A percentile compares a stretch with the other conserved stretches of the same genome.
Conservation (phyloP, 2,797 vertebrate species). For the Helicolenus hilgendorfi region DNA sequence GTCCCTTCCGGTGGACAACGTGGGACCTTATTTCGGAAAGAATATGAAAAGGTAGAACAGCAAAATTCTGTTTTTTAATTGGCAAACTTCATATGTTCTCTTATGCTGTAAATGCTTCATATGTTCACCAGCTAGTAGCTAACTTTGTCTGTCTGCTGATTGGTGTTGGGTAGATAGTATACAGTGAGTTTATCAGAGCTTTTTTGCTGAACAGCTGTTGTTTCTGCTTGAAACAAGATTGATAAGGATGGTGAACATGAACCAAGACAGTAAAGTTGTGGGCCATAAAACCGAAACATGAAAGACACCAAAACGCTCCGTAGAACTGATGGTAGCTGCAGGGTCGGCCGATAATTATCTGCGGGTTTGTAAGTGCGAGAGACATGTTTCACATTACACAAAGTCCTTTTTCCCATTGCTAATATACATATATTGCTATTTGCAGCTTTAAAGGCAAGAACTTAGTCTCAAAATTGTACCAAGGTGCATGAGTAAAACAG, state of each 20-base stretch:
- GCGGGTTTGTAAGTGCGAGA: neutral
- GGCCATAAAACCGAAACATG: neutral
- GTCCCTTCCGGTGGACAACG: too few relatives aligned
- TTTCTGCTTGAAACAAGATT: neutral
- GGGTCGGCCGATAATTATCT: neutral
- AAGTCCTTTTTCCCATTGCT: neutral
- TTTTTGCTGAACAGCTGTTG: neutral
- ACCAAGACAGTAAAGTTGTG: neutral
- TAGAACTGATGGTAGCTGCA: neutral
- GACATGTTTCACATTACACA: neutral
- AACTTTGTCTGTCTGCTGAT: neutral
- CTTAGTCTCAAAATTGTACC: neutral
- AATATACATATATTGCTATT: neutral
- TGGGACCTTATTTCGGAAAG: too few relatives aligned
- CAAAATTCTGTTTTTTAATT: too few relatives aligned
- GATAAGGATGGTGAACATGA: neutral
- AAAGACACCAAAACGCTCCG: neutral
- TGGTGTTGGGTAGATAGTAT: neutral
- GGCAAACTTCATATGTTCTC: too few relatives aligned
- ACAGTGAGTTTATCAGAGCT: neutral
- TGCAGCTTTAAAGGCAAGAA: neutral
- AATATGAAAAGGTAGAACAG: too few relatives aligned
- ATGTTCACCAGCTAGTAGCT: neutral
- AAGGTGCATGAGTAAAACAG: neutral
- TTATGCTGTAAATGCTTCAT: neutral